Percentiles rank a stretch among this genome's conserved stretches.
Conservation (phyloP, 2,888 invertebrate species). For the Dynastes hyllus region DNA sequence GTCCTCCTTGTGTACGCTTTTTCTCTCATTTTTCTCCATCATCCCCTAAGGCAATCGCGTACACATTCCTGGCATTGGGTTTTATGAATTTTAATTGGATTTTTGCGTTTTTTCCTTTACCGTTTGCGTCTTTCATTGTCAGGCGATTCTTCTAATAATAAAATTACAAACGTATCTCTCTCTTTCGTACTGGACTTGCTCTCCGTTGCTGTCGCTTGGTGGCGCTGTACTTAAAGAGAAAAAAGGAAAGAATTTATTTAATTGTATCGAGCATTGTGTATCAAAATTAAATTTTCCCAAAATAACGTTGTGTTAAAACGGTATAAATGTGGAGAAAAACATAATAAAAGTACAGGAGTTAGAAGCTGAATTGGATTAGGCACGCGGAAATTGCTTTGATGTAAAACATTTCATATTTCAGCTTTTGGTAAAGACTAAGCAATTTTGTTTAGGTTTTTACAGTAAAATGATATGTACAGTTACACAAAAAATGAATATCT, state of each 20-base stretch:
- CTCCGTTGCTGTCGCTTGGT: not conserved
- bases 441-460: too few species aligned
- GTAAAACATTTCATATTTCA: too few species aligned
- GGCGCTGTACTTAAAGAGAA: not conserved
- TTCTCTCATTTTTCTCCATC: not conserved
- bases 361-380: too few species aligned
- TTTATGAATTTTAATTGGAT: conserved; percentile 48
- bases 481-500: too few species aligned
- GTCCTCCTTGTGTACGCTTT: not conserved
- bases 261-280: conserved; percentile 25
- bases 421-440: too few species aligned
- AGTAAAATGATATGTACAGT: too few species aligned
- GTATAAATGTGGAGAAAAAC: not conserved
- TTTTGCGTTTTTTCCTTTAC: conserved; percentile 25
- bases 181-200: not conserved
- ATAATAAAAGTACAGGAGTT: too few species aligned
- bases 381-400: too few species aligned
- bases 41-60: conserved; percentile 23
- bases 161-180: conserved; percentile 24
- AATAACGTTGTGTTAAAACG: not conserved
- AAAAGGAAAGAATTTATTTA: conserved; percentile 36
- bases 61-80: conserved; percentile 35
- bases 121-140: conserved; percentile 38
- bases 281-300: conserved; percentile 31
- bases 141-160: conserved; percentile 39